These are phyloP conservation scores for Crepidodera aurea DNA, from an alignment of 2,888 invertebrate genomes.

Conservation along the genomic window DNA sequence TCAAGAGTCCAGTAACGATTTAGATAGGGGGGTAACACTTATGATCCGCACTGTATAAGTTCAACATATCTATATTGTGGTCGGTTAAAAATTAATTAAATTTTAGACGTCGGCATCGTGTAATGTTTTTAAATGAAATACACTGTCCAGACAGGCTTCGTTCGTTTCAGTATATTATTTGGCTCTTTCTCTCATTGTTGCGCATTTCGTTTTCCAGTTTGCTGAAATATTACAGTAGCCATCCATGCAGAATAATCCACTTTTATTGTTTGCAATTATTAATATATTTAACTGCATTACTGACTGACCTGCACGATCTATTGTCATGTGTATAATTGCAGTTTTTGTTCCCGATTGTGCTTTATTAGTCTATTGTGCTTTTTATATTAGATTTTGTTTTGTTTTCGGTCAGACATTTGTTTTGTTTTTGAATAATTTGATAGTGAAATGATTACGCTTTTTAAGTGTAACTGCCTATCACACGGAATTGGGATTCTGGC, in stretches of 20 bases:
- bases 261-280: constrained; percentile 62
- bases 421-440: constrained; percentile 58
- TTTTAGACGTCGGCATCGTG: constrained; percentile 33
- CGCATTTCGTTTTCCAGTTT: constrained; percentile 46
- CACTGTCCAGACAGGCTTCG: constrained; percentile 41
- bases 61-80: constrained; percentile 33
- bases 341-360: constrained; percentile 58
- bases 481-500: constrained; percentile 37
- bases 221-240: constrained; percentile 53
- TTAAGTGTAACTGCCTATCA: constrained; percentile 41
- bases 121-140: constrained; percentile 46
- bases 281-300: constrained; percentile 61
- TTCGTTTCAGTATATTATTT: constrained; percentile 23
- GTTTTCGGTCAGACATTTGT: constrained; percentile 53
- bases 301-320: constrained; percentile 53
- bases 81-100: constrained; percentile 39
- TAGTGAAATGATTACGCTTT: constrained; percentile 53
- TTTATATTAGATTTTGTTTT: constrained; percentile 59
- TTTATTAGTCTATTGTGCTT: constrained; percentile 58
- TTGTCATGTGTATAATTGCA: constrained; percentile 59
- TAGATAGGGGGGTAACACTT: too few species aligned
- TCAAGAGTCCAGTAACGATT: too few species aligned
- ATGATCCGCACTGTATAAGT: too few species aligned
- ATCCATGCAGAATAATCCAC: constrained; percentile 60
- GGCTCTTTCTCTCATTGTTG: constrained; percentile 42